phyloP scores from a whole-genome alignment of 1,140 invertebrate species.

The Papilio dardanus region DNA sequence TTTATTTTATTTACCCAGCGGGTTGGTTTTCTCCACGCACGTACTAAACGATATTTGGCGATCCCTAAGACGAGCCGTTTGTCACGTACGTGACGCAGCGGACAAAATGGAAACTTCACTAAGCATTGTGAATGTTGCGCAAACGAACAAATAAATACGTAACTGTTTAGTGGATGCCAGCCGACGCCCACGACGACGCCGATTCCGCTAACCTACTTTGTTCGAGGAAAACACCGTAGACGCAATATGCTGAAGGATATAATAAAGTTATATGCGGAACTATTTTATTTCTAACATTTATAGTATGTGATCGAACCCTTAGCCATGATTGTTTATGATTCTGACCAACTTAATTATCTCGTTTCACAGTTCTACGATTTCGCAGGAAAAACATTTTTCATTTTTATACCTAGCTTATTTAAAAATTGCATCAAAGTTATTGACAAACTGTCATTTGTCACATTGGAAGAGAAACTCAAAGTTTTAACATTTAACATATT shows the following conservation, averaged over 20 bases:
- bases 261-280: not conserved
- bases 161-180: constrained; percentile 64
- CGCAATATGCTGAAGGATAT: not conserved
- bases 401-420: too few species aligned
- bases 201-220: not conserved
- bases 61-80: constrained; percentile 81
- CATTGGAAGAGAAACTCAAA: not conserved
- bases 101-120: constrained; percentile 78
- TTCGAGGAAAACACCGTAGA: not conserved
- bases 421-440: too few species aligned
- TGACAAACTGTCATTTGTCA: not conserved
- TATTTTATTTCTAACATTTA: not conserved
- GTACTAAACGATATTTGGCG: constrained; percentile 82
- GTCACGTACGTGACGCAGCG: constrained; percentile 79
- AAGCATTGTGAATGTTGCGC: constrained; percentile 53
- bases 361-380: too few species aligned
- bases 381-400: too few species aligned
- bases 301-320: not conserved
- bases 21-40: constrained; percentile 79
- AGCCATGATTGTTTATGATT: not conserved
- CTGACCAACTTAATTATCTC: too few species aligned
- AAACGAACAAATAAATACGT: constrained; percentile 78
- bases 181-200: constrained; percentile 41
- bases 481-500: constrained; percentile 40
- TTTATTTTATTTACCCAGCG: constrained; percentile 80